Percentiles rank a stretch among this genome's conserved stretches.
These are phyloP conservation scores for Ectemnius lituratus DNA, from an alignment of 2,888 invertebrate genomes.

Conservation along the genomic window DNA sequence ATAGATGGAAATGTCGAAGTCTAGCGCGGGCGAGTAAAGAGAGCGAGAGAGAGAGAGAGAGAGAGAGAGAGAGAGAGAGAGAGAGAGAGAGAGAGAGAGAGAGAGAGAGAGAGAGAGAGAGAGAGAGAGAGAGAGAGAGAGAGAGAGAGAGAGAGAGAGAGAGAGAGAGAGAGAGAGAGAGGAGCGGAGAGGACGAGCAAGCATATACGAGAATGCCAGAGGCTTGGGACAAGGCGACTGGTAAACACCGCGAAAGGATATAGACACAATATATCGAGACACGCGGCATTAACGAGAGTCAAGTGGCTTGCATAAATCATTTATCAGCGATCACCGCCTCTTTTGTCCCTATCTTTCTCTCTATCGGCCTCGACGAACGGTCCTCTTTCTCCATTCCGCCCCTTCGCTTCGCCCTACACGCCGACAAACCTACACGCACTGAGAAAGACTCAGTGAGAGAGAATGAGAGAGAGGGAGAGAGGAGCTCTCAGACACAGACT, in stretches of 20 bases:
- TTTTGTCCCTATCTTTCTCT: conserved; percentile 34
- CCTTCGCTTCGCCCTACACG: background rate
- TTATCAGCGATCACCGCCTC: conserved; percentile 60
- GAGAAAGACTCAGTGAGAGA: no score
- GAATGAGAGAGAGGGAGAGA: no score
- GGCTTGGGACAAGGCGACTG: conserved; percentile 21
- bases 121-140: no score
- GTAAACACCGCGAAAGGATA: conserved; percentile 43
- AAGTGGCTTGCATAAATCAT: conserved; percentile 68
- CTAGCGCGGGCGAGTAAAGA: conserved; percentile 15
- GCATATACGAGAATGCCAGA: conserved; percentile 8
- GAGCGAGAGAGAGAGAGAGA: no score
- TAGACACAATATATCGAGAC: conserved; percentile 53
- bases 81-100: no score
- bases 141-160: no score
- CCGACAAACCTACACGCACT: background rate
- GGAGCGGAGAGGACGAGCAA: conserved; percentile 22
- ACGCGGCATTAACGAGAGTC: conserved; percentile 61
- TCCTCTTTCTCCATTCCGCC: conserved; percentile 15
- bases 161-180: no score
- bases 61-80: no score
- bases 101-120: no score
- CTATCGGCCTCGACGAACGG: conserved; percentile 12
- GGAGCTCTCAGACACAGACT: no score
- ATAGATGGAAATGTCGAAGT: conserved; percentile 12